Evolutionary conservation across 1,140 invertebrate species (phyloP).

Genomic region (Littorina saxatilis): DNA sequence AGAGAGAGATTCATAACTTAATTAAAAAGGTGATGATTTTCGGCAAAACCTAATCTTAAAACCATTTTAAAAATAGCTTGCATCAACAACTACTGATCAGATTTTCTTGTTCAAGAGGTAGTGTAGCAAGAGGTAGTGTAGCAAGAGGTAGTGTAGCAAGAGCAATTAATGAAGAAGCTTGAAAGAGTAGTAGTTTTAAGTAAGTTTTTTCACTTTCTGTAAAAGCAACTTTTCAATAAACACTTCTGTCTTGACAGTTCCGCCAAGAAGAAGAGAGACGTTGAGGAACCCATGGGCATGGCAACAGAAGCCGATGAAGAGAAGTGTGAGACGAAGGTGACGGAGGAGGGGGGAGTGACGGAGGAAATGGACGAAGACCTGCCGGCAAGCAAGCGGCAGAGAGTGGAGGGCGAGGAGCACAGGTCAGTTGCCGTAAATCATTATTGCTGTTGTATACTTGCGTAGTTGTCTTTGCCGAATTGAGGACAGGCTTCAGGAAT

Average conservation of each 20-base stretch:
- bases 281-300: neutral
- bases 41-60: no score
- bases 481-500: no score
- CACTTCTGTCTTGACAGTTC: slow-evolving; percentile 15
- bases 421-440: neutral
- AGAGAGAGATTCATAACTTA: no score
- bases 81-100: neutral
- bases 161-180: neutral
- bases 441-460: no score
- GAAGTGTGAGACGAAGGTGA: neutral
- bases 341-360: neutral
- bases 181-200: neutral
- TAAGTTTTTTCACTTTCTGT: slow-evolving; percentile 3
- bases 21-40: no score
- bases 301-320: neutral
- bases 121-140: no score
- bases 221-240: neutral
- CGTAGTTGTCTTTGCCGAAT: no score
- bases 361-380: slow-evolving; percentile 11
- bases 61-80: neutral
- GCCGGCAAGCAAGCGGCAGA: slow-evolving; percentile 28
- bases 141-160: no score
- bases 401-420: slow-evolving; percentile 16
- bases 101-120: neutral
- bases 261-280: neutral